Percentiles rank a stretch among this genome's conserved stretches.
These are phyloP conservation scores for Limnephilus auricula DNA, from an alignment of 2,888 invertebrate species.

Conservation along the genomic window DNA sequence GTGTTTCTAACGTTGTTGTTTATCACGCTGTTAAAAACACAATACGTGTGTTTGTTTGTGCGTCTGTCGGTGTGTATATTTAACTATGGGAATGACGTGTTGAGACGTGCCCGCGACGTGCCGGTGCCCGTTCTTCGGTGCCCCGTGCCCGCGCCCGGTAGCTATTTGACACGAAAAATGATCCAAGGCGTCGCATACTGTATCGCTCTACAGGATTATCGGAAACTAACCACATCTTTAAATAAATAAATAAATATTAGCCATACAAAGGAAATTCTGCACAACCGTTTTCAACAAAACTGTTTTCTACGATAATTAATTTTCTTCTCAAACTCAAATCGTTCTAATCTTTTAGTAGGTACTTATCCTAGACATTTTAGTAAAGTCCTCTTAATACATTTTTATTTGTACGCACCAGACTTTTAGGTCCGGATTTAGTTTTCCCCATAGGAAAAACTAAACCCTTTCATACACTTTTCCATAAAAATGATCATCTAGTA, in stretches of 20 bases:
- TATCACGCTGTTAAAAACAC: neutral
- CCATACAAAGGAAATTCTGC: too few relatives aligned
- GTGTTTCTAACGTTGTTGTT: neutral
- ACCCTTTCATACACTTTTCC: too few relatives aligned
- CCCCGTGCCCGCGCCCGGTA: neutral
- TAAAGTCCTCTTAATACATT: too few relatives aligned
- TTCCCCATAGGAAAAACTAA: too few relatives aligned
- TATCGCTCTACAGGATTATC: neutral
- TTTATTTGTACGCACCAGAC: too few relatives aligned
- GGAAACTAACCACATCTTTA: neutral
- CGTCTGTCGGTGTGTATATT: neutral
- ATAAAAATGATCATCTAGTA: too few relatives aligned
- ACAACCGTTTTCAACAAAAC: too few relatives aligned
- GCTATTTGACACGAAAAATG: conserved; percentile 2
- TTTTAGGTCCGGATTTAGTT: too few relatives aligned
- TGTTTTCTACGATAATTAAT: too few relatives aligned
- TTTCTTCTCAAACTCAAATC: too few relatives aligned
- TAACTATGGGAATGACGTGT: neutral
- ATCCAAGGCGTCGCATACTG: neutral
- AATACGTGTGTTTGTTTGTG: neutral
- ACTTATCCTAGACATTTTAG: too few relatives aligned
- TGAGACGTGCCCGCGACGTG: neutral
- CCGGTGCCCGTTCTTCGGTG: neutral
- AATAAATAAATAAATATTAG: neutral
- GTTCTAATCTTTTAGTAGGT: too few relatives aligned